A percentile compares a stretch with the other conserved stretches of the same genome.
These are phyloP conservation scores for Martes martes DNA, from an alignment of 2,113 vertebrate species.

Conservation along the genomic window DNA sequence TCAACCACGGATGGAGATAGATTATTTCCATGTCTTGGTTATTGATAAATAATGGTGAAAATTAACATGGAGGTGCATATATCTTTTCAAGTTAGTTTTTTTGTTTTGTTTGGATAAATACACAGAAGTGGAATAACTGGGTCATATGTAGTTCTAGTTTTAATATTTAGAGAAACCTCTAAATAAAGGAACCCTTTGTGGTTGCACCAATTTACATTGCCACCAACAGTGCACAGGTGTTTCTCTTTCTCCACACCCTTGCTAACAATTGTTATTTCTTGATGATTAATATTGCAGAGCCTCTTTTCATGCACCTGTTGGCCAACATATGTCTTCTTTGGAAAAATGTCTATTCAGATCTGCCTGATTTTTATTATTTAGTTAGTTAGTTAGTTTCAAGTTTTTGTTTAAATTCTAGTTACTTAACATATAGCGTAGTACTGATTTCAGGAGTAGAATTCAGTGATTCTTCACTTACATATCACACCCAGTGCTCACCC, in stretches of 20 bases:
- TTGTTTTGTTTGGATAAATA: neutral
- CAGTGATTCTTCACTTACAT: neutral
- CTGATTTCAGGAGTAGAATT: neutral
- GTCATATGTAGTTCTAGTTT: neutral
- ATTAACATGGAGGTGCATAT: neutral
- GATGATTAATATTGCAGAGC: neutral
- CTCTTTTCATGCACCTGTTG: neutral
- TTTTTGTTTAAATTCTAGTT: neutral
- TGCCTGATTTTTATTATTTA: neutral
- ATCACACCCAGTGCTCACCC: neutral
- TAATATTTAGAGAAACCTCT: neutral
- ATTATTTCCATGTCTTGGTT: neutral
- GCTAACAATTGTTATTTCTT: neutral
- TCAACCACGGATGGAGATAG: neutral
- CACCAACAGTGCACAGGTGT: neutral
- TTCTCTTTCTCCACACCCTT: neutral
- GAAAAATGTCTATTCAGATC: neutral
- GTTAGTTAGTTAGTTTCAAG: neutral
- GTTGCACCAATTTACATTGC: neutral
- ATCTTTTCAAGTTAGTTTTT: neutral
- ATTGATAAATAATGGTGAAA: neutral
- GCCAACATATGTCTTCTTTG: neutral
- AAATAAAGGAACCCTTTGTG: neutral
- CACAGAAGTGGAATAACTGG: neutral
- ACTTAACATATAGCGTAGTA: neutral